These are phyloP conservation scores for Lasioglossum marginatum DNA, from an alignment of 2,888 invertebrate genomes.

Conservation along the genomic window DNA sequence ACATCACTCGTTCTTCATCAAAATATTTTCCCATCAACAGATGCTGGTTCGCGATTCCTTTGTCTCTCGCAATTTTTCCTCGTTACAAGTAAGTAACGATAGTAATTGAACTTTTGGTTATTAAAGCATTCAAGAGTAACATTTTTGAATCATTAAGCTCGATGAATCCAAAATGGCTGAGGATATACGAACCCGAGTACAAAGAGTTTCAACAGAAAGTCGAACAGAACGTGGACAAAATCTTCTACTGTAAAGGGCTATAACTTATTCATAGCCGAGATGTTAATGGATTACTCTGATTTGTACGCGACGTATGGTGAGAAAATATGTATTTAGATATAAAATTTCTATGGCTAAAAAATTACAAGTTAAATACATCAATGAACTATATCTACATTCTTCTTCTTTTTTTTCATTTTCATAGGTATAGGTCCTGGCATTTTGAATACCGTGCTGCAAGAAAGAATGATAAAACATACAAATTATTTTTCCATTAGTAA, in stretches of 20 bases:
- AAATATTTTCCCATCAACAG: constrained; percentile 47
- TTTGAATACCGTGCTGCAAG: constrained; percentile 95
- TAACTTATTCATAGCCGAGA: constrained; percentile 27
- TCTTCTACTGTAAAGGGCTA: constrained; percentile 71
- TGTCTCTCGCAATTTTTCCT: constrained; percentile 69
- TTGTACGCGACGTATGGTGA: constrained; percentile 8
- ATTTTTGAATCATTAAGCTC: constrained; percentile 37
- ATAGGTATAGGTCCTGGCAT: constrained; percentile 92
- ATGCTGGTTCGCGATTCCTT: constrained; percentile 66
- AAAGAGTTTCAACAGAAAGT: constrained; percentile 40
- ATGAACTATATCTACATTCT: constrained; percentile 84
- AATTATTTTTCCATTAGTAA: constrained; percentile 4
- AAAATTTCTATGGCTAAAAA: constrained; percentile 41
- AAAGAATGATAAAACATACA: constrained; percentile 69
- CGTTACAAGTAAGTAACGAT: constrained; percentile 66
- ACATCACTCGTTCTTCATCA: neutral
- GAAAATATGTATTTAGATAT: constrained; percentile 58
- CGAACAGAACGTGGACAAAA: constrained; percentile 41
- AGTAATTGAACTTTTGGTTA: neutral
- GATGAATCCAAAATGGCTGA: constrained; percentile 53
- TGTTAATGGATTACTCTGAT: neutral
- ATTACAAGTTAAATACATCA: constrained; percentile 55
- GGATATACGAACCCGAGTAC: constrained; percentile 42
- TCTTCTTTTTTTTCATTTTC: constrained; percentile 93
- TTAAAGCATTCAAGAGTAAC: neutral